Percentiles rank a stretch among this genome's conserved stretches.
Conservation (phyloP, 2,113 vertebrate genomes). For the Xenus cinereus region DNA sequence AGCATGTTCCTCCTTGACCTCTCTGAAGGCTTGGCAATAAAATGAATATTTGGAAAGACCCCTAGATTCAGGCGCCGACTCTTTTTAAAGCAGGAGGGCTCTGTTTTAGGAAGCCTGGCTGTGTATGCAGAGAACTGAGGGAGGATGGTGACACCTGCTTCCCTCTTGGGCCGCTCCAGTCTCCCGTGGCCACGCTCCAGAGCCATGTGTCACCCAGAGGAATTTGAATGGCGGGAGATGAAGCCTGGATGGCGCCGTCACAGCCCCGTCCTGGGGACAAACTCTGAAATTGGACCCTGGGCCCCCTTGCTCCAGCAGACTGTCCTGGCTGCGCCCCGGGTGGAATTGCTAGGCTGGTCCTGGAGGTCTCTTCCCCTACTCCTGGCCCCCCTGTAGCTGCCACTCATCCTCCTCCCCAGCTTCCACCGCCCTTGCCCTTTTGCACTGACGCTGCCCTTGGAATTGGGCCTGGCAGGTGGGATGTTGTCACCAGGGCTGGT, state of each 20-base stretch:
- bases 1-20: background rate
- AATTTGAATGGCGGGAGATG: background rate
- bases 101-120: background rate
- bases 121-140: background rate
- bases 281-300: background rate
- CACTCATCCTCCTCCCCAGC: background rate
- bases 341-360: background rate
- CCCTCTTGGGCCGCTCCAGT: background rate
- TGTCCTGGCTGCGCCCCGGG: accelerated
- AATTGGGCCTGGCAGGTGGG: background rate
- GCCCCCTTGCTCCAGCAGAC: background rate
- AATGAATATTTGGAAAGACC: background rate
- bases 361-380: background rate
- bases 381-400: background rate
- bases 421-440: background rate
- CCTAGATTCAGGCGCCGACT: background rate
- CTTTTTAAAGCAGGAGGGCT: background rate
- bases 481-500: background rate
- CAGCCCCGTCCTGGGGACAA: accelerated
- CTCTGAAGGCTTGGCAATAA: background rate
- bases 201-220: slow-evolving; percentile 16
- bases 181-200: background rate
- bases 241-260: background rate
- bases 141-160: background rate
- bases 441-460: background rate